Evolutionary conservation across 2,888 invertebrate genomes (phyloP).

Genomic region (Cheilosia urbana): DNA sequence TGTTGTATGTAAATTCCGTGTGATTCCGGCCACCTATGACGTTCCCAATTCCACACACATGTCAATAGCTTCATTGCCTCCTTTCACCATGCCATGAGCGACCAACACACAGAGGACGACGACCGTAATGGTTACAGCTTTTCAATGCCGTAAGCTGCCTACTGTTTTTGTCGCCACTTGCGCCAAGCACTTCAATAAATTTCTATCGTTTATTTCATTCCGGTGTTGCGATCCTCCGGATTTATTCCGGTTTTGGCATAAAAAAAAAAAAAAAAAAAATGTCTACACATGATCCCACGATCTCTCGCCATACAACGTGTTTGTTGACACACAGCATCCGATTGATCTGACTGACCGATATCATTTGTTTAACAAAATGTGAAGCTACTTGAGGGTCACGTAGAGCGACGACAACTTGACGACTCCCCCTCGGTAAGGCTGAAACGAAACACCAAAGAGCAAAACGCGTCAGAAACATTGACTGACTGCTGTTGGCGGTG

Average conservation of each 20-base stretch:
- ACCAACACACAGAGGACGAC: not conserved
- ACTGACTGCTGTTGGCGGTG: slow-evolving; percentile 61
- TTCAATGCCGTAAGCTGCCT: slow-evolving; percentile 51
- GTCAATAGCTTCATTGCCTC: slow-evolving; percentile 74
- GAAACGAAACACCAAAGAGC: slow-evolving; percentile 43
- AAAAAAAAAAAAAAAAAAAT: slow-evolving; percentile 2
- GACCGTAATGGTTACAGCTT: slow-evolving; percentile 37
- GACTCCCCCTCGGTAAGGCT: slow-evolving; percentile 44
- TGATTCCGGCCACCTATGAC: slow-evolving; percentile 72
- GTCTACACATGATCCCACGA: slow-evolving; percentile 63
- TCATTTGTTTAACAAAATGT: slow-evolving; percentile 76
- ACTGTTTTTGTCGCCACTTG: slow-evolving; percentile 68
- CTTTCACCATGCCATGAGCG: slow-evolving; percentile 43
- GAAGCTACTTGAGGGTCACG: slow-evolving; percentile 71
- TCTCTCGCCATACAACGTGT: slow-evolving; percentile 66
- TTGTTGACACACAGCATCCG: slow-evolving; percentile 72
- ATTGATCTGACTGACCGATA: slow-evolving; percentile 75
- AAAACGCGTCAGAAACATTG: slow-evolving; percentile 69
- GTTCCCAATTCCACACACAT: slow-evolving; percentile 69
- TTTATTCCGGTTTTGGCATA: slow-evolving; percentile 63
- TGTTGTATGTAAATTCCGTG: slow-evolving; percentile 66
- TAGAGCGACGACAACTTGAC: slow-evolving; percentile 62
- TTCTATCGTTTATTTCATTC: slow-evolving; percentile 60
- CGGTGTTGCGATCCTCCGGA: slow-evolving; percentile 4
- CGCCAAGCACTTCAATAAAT: slow-evolving; percentile 69